A percentile compares a stretch with the other conserved stretches of the same genome.
Conservation (phyloP, 2,797 vertebrate genomes). For the Pelobates cultripes region DNA sequence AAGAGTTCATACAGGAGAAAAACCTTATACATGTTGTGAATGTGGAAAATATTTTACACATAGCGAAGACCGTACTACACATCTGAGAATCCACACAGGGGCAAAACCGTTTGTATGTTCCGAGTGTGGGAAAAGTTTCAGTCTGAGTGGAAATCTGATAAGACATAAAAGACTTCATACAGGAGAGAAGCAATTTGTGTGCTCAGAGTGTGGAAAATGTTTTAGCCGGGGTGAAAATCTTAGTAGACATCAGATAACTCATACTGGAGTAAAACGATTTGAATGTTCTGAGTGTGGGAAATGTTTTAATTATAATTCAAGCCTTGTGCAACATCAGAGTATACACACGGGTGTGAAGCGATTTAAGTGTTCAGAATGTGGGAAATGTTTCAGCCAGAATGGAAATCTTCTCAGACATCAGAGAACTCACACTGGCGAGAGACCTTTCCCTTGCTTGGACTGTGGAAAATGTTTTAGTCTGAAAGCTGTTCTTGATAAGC, state of each 20-base stretch:
- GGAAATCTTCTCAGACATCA: slow-evolving; percentile 66
- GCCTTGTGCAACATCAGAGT: slow-evolving; percentile 24
- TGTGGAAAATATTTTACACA: slow-evolving; percentile 52
- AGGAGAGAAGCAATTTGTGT: slow-evolving; percentile 45
- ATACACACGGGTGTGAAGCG: neutral
- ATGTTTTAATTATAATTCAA: slow-evolving; percentile 25
- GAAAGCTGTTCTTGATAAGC: slow-evolving; percentile 53
- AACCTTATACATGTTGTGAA: slow-evolving; percentile 55
- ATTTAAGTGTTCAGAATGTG: slow-evolving; percentile 60
- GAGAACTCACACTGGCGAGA: slow-evolving; percentile 59
- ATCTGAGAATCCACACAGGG: slow-evolving; percentile 19
- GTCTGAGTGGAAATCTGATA: slow-evolving; percentile 61
- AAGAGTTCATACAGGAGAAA: slow-evolving; percentile 42
- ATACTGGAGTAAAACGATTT: slow-evolving; percentile 40
- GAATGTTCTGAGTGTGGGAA: slow-evolving; percentile 44
- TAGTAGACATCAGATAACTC: slow-evolving; percentile 19
- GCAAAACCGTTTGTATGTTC: slow-evolving; percentile 53
- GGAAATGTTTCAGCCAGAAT: slow-evolving; percentile 65
- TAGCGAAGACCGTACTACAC: neutral
- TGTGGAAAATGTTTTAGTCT: slow-evolving; percentile 60
- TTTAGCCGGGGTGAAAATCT: slow-evolving; percentile 30
- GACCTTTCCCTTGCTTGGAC: slow-evolving; percentile 34
- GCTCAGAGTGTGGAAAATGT: slow-evolving; percentile 23
- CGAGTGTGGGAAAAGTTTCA: slow-evolving; percentile 61
- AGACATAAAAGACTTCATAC: slow-evolving; percentile 62